Percentiles rank a stretch among this genome's conserved stretches.
Evolutionary conservation across 2,797 vertebrate genomes (phyloP).

Genomic region (Muscicapa striata): DNA sequence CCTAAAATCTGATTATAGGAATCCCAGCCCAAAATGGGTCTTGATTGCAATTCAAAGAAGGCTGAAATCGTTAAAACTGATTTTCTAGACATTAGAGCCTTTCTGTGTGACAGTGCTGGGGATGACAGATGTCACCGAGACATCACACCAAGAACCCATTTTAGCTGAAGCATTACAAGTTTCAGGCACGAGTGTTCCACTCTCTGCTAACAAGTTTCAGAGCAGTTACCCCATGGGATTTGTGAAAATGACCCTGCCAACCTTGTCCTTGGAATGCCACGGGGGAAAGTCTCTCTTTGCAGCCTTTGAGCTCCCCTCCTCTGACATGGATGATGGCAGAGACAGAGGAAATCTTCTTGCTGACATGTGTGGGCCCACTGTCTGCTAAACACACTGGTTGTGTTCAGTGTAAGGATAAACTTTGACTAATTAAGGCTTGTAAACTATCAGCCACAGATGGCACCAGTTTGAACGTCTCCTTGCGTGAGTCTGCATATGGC

Average conservation of each 20-base stretch:
- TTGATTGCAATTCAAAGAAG: neutral
- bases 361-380: slow-evolving; percentile 62
- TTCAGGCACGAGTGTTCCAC: neutral
- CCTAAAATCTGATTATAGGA: neutral
- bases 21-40: neutral
- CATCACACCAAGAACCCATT: neutral
- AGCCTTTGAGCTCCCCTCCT: neutral
- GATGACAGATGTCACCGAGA: neutral
- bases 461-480: slow-evolving; percentile 33
- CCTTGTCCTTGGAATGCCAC: neutral
- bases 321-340: slow-evolving; percentile 30
- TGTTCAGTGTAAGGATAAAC: slow-evolving; percentile 68
- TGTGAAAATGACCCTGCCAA: neutral
- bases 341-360: slow-evolving; percentile 40
- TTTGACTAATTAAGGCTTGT: slow-evolving; percentile 68
- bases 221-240: neutral
- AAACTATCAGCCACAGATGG: slow-evolving; percentile 68
- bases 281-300: neutral
- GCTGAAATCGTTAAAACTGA: neutral
- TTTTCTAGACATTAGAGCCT: neutral
- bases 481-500: slow-evolving; percentile 27
- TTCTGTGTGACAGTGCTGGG: neutral
- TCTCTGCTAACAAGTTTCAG: neutral
- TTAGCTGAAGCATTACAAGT: neutral
- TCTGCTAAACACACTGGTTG: slow-evolving; percentile 65